These are phyloP conservation scores for Aricia agestis DNA, from an alignment of 1,140 invertebrate genomes.

Conservation along the genomic window DNA sequence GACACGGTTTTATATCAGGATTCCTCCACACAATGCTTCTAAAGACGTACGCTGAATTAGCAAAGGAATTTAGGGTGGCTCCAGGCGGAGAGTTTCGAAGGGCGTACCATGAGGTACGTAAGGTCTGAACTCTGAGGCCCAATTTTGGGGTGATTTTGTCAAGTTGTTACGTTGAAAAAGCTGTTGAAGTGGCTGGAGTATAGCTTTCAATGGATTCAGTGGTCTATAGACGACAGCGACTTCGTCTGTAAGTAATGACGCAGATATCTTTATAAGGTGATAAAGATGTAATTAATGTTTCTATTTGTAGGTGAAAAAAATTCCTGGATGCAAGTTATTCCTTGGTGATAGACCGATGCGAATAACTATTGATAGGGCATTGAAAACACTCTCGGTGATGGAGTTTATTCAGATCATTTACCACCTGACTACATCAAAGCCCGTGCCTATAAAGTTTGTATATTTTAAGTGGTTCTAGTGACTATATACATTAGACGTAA, in stretches of 20 bases:
- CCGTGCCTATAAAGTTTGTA: constrained; percentile 76
- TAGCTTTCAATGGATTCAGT: no score
- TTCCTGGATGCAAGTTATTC: constrained; percentile 89
- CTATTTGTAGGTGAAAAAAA: constrained; percentile 74
- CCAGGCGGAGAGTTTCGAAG: constrained; percentile 97
- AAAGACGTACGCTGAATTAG: constrained; percentile 94
- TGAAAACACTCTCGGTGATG: constrained; percentile 87
- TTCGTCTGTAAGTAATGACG: no score
- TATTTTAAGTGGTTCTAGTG: no score
- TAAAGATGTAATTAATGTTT: not conserved
- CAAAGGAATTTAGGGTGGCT: constrained; percentile 94
- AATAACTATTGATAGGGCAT: constrained; percentile 91
- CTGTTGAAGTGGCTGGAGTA: no score
- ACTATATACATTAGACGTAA: no score
- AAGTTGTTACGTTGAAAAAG: no score
- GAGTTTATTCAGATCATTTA: constrained; percentile 90
- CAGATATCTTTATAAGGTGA: no score
- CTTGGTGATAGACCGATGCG: constrained; percentile 94
- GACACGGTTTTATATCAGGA: constrained; percentile 87
- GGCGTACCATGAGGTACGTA: constrained; percentile 88
- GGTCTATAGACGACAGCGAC: no score
- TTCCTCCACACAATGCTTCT: constrained; percentile 93
- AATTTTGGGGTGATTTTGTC: no score
- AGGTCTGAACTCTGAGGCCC: not conserved
- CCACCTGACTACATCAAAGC: constrained; percentile 77